These are phyloP conservation scores for Callyntrura guangdongensis DNA, from an alignment of 2,888 invertebrate genomes.

Conservation along the genomic window DNA sequence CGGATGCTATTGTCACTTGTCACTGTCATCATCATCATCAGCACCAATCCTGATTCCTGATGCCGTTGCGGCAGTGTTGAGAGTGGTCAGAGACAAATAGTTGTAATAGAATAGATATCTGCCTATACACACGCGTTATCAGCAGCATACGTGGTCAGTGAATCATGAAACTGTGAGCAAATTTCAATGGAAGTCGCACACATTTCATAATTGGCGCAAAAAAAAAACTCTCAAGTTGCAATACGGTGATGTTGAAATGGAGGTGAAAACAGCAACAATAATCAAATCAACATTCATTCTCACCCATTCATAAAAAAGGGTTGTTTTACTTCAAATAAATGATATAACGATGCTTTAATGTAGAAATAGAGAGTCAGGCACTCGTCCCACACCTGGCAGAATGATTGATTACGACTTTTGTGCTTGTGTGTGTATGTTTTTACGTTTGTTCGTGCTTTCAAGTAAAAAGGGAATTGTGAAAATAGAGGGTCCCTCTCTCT, in stretches of 20 bases:
- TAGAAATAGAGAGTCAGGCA: too few relatives aligned
- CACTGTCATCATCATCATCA: too few relatives aligned
- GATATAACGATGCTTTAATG: constrained; percentile 33
- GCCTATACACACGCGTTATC: background rate
- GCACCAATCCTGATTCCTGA: too few relatives aligned
- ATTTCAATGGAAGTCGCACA: background rate
- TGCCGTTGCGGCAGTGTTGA: background rate
- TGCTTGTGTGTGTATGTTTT: too few relatives aligned
- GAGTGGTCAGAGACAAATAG: background rate
- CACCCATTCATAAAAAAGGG: constrained; percentile 36
- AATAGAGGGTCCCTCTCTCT: too few relatives aligned
- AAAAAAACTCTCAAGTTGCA: constrained; percentile 1
- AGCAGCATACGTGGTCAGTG: background rate
- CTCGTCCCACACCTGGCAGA: too few relatives aligned
- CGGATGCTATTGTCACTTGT: too few relatives aligned
- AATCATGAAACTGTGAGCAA: too few relatives aligned
- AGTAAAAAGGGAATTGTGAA: too few relatives aligned
- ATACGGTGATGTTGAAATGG: constrained; percentile 39
- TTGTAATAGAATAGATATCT: too few relatives aligned
- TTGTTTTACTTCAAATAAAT: background rate
- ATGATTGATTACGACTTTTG: constrained; percentile 60
- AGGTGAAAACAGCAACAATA: constrained; percentile 51
- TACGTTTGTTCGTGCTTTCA: too few relatives aligned
- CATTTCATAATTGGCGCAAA: constrained; percentile 18
- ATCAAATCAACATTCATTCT: constrained; percentile 19